Evolutionary conservation across 2,797 vertebrate genomes (phyloP).

Genomic region (Scomberomorus guttatus): DNA sequence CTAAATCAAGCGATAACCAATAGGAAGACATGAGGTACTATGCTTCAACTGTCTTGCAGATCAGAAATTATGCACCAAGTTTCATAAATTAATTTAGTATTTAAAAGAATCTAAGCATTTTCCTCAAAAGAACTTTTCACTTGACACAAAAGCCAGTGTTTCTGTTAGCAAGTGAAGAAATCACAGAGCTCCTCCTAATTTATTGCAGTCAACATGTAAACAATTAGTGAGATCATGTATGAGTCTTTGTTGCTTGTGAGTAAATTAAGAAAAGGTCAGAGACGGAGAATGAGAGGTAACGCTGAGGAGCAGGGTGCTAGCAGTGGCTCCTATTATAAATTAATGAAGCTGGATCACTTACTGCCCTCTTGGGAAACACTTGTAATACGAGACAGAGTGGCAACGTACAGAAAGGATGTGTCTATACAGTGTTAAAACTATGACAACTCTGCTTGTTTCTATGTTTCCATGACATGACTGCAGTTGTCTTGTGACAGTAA

Average conservation of each 20-base stretch:
- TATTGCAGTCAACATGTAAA: background rate
- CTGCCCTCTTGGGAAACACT: constrained; percentile 74
- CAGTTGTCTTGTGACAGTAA: background rate
- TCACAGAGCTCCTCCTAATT: background rate
- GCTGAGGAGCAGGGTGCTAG: constrained; percentile 29
- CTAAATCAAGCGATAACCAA: background rate
- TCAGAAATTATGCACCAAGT: background rate
- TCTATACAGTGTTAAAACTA: constrained; percentile 13
- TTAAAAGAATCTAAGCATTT: background rate
- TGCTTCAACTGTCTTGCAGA: background rate
- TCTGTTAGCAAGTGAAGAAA: background rate
- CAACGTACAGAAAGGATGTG: constrained; percentile 28
- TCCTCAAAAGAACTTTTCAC: background rate
- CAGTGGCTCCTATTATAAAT: constrained; percentile 76
- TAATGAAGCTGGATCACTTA: constrained; percentile 80
- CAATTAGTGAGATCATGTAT: background rate
- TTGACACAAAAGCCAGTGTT: background rate
- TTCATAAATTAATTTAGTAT: background rate
- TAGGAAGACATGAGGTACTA: background rate
- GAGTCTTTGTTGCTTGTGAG: constrained; percentile 27
- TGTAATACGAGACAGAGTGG: constrained; percentile 65
- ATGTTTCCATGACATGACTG: background rate
- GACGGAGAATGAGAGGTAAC: constrained; percentile 22
- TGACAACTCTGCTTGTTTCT: background rate
- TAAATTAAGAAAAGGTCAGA: constrained; percentile 54